A percentile compares a stretch with the other conserved stretches of the same genome.
Evolutionary conservation across 2,113 vertebrate species (phyloP).

Genomic region (Chitala chitala): DNA sequence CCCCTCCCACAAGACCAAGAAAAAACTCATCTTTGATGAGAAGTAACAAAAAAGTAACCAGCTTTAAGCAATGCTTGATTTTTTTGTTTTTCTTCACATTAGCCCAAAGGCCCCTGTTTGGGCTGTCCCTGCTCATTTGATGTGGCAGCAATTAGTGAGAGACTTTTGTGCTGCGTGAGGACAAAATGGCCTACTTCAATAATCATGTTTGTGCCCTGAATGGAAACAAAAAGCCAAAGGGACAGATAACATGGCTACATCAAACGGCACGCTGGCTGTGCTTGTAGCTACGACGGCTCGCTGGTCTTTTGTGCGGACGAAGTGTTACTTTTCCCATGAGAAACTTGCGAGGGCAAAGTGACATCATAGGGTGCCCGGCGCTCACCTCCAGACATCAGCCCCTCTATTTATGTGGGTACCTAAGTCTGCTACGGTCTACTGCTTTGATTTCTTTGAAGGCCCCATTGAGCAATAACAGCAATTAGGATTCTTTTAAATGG

Average conservation of each 20-base stretch:
- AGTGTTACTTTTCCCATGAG: conserved; percentile 78
- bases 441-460: conserved; percentile 43
- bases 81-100: conserved; percentile 55
- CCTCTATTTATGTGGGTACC: conserved; percentile 40
- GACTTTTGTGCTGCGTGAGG: conserved; percentile 72
- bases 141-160: conserved; percentile 81
- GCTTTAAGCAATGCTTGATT: conserved; percentile 52
- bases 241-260: conserved; percentile 60
- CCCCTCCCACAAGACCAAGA: conserved; percentile 31
- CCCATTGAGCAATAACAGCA: conserved; percentile 39
- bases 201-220: conserved; percentile 72
- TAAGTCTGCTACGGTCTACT: conserved; percentile 30
- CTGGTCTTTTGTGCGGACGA: conserved; percentile 55
- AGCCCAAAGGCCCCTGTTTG: conserved; percentile 63
- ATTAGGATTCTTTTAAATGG: conserved; percentile 19
- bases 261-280: conserved; percentile 57
- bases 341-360: conserved; percentile 48
- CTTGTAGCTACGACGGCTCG: conserved; percentile 55
- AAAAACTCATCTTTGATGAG: conserved; percentile 66
- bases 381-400: conserved; percentile 35
- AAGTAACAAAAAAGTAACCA: conserved; percentile 57
- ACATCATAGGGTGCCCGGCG: conserved; percentile 40
- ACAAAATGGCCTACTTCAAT: conserved; percentile 71
- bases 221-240: conserved; percentile 57
- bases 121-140: conserved; percentile 75